These are phyloP conservation scores for Neoarius graeffei DNA, from an alignment of 2,113 vertebrate species.

Conservation along the genomic window DNA sequence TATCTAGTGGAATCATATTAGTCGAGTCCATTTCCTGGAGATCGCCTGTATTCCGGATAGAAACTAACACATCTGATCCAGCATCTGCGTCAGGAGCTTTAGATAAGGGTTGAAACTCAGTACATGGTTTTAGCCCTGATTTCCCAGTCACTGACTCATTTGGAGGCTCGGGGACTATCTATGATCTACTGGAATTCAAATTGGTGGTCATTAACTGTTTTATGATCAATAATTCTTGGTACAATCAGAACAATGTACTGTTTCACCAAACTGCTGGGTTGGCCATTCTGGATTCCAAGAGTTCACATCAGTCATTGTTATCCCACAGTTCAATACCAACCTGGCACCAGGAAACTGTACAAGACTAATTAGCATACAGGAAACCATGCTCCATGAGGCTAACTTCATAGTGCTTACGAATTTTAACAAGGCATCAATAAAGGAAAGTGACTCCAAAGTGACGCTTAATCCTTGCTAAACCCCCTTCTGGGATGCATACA, in stretches of 20 bases:
- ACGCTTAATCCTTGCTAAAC: neutral
- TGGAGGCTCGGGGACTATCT: neutral
- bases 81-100: neutral
- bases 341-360: neutral
- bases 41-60: neutral
- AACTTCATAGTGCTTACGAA: neutral
- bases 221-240: neutral
- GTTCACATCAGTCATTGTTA: neutral
- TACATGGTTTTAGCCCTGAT: neutral
- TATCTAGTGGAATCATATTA: conserved; percentile 30
- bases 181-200: neutral
- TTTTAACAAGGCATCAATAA: neutral
- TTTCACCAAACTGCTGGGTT: neutral
- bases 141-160: neutral
- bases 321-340: neutral
- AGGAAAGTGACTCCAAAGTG: neutral
- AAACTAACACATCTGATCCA: conserved; percentile 26
- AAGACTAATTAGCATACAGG: neutral
- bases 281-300: neutral
- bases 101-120: neutral
- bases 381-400: neutral
- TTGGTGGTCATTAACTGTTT: neutral
- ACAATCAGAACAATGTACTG: neutral
- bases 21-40: conserved; percentile 4
- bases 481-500: neutral